Conservation (phyloP, 2,797 vertebrate species). For the Channa striata region DNA sequence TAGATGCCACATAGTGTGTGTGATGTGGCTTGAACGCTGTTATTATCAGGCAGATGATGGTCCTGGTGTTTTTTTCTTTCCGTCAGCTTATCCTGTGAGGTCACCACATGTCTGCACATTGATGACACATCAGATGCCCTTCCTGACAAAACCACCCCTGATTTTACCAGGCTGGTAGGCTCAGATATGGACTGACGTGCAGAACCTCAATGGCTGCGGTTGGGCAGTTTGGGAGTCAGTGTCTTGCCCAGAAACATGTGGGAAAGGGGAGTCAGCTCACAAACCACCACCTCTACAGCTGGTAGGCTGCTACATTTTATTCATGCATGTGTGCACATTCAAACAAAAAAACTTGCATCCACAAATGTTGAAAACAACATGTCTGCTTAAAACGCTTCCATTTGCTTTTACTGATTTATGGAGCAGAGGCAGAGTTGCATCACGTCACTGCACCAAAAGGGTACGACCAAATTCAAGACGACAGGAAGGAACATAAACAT, state of each 20-base stretch:
- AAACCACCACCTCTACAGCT: too few species aligned
- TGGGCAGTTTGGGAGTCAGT: too few species aligned
- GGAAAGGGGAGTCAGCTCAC: too few species aligned
- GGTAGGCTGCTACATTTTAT: too few species aligned
- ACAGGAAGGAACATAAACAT: constrained; percentile 47
- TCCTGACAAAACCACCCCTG: too few species aligned
- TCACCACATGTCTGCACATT: too few species aligned
- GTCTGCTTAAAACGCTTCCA: background rate
- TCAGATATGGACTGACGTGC: too few species aligned
- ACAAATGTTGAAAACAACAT: background rate
- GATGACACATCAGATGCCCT: too few species aligned
- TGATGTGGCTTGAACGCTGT: constrained; percentile 16
- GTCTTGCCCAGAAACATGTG: too few species aligned
- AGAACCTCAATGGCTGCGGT: too few species aligned
- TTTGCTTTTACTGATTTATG: background rate
- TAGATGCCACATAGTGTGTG: constrained; percentile 9
- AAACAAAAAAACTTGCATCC: background rate
- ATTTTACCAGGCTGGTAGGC: too few species aligned
- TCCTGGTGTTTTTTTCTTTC: background rate
- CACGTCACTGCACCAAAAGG: background rate
- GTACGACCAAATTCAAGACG: background rate
- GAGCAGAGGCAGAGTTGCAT: background rate
- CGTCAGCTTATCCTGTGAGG: too few species aligned
- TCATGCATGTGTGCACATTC: background rate
- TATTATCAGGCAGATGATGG: background rate